phyloP scores from a whole-genome alignment of 1,140 invertebrate species.

The Caenorhabditis inopinata region DNA sequence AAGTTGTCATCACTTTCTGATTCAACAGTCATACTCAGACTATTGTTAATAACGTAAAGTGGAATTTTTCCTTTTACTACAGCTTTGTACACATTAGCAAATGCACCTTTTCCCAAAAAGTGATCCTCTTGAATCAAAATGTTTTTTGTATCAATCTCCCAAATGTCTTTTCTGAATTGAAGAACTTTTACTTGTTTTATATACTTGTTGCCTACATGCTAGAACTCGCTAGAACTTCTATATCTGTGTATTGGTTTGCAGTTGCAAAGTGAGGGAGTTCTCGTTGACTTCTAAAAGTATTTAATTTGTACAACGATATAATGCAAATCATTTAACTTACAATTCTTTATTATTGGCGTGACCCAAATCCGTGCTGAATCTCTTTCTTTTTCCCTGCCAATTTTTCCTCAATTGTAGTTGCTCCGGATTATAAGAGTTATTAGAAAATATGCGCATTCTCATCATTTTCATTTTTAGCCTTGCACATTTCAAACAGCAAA shows the following conservation, averaged over 20 bases:
- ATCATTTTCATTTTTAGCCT: conserved; percentile 15
- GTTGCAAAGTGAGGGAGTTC: conserved; percentile 14
- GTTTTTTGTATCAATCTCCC: conserved; percentile 36
- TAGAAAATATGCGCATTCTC: conserved; percentile 2
- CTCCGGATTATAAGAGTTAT: not conserved
- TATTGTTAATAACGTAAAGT: not conserved
- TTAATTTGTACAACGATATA: not conserved
- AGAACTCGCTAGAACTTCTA: not conserved
- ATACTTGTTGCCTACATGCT: conserved; percentile 38
- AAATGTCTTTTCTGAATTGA: conserved; percentile 40
- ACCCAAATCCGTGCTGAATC: not conserved
- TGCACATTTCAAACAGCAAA: conserved; percentile 15
- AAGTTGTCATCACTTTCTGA: conserved; percentile 17
- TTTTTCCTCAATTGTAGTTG: not conserved
- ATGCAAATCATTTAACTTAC: not conserved
- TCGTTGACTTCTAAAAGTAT: not conserved
- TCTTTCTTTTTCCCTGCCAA: not conserved
- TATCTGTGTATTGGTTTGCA: conserved; percentile 38
- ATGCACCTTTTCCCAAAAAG: conserved; percentile 37
- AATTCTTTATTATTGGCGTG: not conserved
- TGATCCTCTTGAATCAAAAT: conserved; percentile 35
- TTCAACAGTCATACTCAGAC: conserved; percentile 9
- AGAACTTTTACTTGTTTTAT: no score
- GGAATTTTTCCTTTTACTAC: conserved; percentile 41
- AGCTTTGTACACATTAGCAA: conserved; percentile 37